Percentiles rank a stretch among this genome's conserved stretches.
These are phyloP conservation scores for Pseudomyrmex sp. DNA, from an alignment of 1,140 invertebrate species.

Conservation along the genomic window DNA sequence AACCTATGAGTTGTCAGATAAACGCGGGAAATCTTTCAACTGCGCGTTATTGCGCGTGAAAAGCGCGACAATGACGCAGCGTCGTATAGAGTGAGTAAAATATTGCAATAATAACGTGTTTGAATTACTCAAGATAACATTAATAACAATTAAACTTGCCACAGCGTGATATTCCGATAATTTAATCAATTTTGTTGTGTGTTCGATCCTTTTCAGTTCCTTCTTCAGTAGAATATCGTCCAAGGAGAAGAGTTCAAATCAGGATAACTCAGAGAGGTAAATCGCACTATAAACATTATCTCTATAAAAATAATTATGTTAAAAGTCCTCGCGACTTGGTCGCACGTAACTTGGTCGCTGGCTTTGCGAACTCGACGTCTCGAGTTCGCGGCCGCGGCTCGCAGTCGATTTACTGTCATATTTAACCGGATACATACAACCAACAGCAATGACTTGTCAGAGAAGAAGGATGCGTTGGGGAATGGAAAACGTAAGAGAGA, in stretches of 20 bases:
- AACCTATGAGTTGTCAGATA: neutral
- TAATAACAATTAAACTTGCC: neutral
- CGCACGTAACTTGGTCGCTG: conserved; percentile 19
- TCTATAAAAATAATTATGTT: conserved; percentile 61
- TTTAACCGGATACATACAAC: conserved; percentile 70
- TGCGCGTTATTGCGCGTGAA: conserved; percentile 15
- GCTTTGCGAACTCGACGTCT: conserved; percentile 16
- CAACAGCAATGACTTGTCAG: conserved; percentile 48
- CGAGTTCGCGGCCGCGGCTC: conserved; percentile 8
- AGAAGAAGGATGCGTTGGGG: conserved; percentile 36
- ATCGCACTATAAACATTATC: neutral
- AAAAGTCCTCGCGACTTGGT: conserved; percentile 41
- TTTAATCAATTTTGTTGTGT: conserved; percentile 64
- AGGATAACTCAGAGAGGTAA: conserved; percentile 38
- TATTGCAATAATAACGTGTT: neutral
- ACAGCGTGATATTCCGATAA: conserved; percentile 36
- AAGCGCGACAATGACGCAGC: conserved; percentile 75
- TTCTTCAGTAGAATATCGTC: conserved; percentile 68
- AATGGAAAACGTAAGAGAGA: conserved; percentile 70
- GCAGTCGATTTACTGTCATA: conserved; percentile 25
- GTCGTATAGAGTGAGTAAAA: conserved; percentile 76
- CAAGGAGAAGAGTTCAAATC: conserved; percentile 48
- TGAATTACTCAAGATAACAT: neutral
- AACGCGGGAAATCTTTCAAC: conserved; percentile 49
- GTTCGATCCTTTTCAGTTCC: conserved; percentile 53